Percentiles rank a stretch among this genome's conserved stretches.
Conservation (phyloP, 2,888 invertebrate genomes). For the Apamea monoglypha region DNA sequence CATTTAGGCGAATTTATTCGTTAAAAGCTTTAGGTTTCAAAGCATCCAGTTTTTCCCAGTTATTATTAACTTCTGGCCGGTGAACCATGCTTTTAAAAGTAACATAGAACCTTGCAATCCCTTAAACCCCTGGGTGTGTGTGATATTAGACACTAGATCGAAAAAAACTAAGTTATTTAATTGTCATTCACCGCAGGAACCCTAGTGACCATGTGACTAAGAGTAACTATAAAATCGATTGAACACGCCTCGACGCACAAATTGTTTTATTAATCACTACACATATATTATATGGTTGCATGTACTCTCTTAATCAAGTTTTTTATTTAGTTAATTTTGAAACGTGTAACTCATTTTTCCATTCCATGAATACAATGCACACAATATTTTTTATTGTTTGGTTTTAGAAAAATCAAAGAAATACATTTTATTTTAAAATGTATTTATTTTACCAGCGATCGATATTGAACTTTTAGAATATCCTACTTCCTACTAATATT, state of each 20-base stretch:
- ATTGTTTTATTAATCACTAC: constrained; percentile 37
- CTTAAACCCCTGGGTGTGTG: no score
- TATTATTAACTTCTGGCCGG: neutral
- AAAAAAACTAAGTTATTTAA: neutral
- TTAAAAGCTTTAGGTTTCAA: neutral
- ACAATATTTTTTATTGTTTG: neutral
- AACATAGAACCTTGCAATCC: neutral
- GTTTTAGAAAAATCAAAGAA: neutral
- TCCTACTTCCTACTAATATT: no score
- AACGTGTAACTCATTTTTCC: constrained; percentile 21
- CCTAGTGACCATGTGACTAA: constrained; percentile 14
- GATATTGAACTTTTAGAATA: neutral
- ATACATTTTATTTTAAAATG: neutral
- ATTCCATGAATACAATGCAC: neutral
- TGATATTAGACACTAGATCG: neutral
- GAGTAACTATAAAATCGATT: constrained; percentile 39
- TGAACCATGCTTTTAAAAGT: neutral
- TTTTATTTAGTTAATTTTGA: constrained; percentile 25
- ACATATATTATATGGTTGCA: neutral
- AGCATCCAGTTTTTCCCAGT: neutral
- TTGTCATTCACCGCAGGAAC: constrained; percentile 7
- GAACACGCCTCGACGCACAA: constrained; percentile 11
- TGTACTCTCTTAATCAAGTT: constrained; percentile 6
- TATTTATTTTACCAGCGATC: no score
- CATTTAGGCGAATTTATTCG: neutral